Evolutionary conservation across 23 tunicate species (phyloP).

Genomic region (Ciona savignyi): DNA sequence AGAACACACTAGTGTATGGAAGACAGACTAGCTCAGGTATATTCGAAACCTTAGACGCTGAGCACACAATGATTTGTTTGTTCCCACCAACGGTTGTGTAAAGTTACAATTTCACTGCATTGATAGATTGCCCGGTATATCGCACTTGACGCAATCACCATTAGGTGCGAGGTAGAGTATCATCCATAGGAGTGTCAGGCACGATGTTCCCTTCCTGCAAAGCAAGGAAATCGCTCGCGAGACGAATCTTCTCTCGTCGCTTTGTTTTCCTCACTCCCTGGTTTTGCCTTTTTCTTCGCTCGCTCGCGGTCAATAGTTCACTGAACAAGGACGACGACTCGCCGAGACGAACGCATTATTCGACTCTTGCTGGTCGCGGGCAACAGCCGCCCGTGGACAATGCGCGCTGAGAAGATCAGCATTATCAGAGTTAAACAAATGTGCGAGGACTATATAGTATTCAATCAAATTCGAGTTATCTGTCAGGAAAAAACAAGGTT

Average conservation of each 20-base stretch:
- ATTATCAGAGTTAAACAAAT: too few relatives aligned
- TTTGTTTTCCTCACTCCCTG: conserved; percentile 4
- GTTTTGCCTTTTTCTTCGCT: conserved; percentile 7
- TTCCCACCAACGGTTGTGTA: not conserved
- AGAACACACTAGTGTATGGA: not conserved
- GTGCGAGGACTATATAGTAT: too few relatives aligned
- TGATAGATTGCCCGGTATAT: not conserved
- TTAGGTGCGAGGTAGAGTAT: not conserved
- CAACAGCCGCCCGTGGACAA: not conserved
- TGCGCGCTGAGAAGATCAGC: too few relatives aligned
- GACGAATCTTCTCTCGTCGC: not conserved
- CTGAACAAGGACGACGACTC: conserved; percentile 15
- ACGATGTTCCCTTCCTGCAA: not conserved
- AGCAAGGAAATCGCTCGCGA: conserved; percentile 1
- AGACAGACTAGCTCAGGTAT: not conserved
- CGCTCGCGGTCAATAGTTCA: conserved; percentile 32
- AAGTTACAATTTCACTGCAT: not conserved
- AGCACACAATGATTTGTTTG: not conserved
- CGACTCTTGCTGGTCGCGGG: conserved; percentile 3
- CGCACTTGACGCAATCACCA: not conserved
- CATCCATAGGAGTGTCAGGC: not conserved
- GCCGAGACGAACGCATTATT: conserved; percentile 1
- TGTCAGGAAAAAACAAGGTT: too few relatives aligned
- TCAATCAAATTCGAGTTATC: too few relatives aligned
- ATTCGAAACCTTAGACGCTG: not conserved